Evolutionary conservation across 2,888 invertebrate species (phyloP).

Genomic region (Drosophila mulleri): DNA sequence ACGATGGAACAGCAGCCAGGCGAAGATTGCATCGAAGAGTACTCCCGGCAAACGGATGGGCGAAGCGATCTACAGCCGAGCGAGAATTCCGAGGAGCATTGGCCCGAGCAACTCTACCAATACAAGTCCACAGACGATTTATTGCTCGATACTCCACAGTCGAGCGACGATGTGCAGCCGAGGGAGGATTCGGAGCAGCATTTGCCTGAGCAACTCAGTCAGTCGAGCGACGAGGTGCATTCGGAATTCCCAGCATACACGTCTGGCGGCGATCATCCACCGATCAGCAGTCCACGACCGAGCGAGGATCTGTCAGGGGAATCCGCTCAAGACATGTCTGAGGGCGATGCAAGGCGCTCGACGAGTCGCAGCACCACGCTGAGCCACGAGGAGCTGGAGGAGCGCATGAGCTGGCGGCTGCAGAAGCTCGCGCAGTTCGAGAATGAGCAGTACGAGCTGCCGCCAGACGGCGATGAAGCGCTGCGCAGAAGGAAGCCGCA

Average conservation of each 20-base stretch:
- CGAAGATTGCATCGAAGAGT: background rate
- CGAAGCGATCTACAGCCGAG: background rate
- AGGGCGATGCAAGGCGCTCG: background rate
- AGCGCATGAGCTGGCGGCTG: constrained; percentile 59
- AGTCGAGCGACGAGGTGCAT: background rate
- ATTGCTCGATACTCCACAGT: background rate
- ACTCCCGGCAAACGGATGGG: too few species aligned
- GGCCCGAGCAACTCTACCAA: background rate
- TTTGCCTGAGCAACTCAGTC: too few species aligned
- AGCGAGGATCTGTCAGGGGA: too few species aligned
- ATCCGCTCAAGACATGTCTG: background rate
- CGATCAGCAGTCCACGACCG: background rate
- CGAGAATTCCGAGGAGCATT: background rate
- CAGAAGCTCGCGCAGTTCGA: constrained; percentile 53
- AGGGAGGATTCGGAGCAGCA: too few species aligned
- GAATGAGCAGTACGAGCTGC: constrained; percentile 33
- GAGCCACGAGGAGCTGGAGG: constrained; percentile 31
- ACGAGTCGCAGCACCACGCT: constrained; percentile 2
- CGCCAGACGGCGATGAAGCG: background rate
- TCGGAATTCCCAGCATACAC: too few species aligned
- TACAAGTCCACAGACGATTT: background rate
- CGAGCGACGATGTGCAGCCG: background rate
- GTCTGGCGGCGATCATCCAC: too few species aligned
- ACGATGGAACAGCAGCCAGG: background rate
- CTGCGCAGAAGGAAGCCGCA: background rate